Percentiles rank a stretch among this genome's conserved stretches.
phyloP scores from a whole-genome alignment of 2,888 invertebrate genomes.

The Monochamus alternatus region DNA sequence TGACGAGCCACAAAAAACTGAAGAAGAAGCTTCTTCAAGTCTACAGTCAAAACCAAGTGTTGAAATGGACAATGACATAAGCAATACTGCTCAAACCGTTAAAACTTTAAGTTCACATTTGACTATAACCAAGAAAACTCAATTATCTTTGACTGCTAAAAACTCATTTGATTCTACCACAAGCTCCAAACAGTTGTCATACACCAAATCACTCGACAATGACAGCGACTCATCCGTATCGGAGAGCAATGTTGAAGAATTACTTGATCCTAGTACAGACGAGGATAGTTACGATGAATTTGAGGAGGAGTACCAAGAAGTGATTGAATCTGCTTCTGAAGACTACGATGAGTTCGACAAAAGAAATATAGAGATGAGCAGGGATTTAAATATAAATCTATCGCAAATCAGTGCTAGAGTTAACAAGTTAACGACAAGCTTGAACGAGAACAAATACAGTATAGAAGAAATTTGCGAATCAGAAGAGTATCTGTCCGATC shows the following conservation, averaged over 20 bases:
- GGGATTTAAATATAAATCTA: constrained; percentile 60
- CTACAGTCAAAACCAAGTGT: background rate
- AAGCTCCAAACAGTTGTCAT: constrained; percentile 67
- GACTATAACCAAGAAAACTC: constrained; percentile 47
- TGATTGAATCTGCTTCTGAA: constrained; percentile 69
- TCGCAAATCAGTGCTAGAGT: constrained; percentile 59
- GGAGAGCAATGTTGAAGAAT: constrained; percentile 70
- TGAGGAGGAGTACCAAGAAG: constrained; percentile 70
- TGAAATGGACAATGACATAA: constrained; percentile 57
- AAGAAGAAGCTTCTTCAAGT: background rate
- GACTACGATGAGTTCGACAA: constrained; percentile 50
- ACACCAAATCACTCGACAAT: constrained; percentile 69
- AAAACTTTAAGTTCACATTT: constrained; percentile 54
- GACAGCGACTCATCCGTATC: constrained; percentile 70
- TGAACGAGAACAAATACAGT: constrained; percentile 55
- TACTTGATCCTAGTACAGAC: constrained; percentile 63
- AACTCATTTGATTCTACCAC: constrained; percentile 68
- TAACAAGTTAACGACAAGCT: constrained; percentile 56
- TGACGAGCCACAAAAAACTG: background rate
- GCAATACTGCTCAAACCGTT: constrained; percentile 54
- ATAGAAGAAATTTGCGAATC: constrained; percentile 67
- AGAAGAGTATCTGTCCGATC: constrained; percentile 59
- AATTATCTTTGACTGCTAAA: constrained; percentile 59
- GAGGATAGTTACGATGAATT: constrained; percentile 65
- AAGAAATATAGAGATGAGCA: constrained; percentile 54